Percentiles rank a stretch among this genome's conserved stretches.
Conservation (phyloP, 2,113 vertebrate species). For the Sialia sialis region DNA sequence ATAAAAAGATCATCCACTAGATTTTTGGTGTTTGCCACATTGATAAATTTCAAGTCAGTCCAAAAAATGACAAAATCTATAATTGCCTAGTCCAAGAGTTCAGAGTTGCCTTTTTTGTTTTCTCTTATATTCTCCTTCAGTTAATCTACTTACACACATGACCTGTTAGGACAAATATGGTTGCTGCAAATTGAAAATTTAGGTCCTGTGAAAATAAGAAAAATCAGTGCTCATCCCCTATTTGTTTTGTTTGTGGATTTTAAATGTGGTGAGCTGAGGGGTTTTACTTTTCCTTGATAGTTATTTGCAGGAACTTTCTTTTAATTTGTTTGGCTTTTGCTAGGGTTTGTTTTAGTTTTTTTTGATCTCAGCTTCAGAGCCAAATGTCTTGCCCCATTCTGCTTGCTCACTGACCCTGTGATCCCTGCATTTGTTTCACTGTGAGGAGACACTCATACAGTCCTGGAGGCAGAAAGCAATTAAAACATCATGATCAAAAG, state of each 20-base stretch:
- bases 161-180: accelerated
- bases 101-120: not conserved
- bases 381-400: not conserved
- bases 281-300: not conserved
- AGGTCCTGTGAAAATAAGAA: not conserved
- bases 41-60: not conserved
- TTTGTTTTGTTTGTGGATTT: not conserved
- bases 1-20: not conserved
- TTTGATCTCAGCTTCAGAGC: not conserved
- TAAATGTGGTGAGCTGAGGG: not conserved
- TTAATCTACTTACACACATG: not conserved
- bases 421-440: not conserved
- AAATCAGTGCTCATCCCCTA: not conserved
- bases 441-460: not conserved
- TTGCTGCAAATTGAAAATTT: not conserved
- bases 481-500: not conserved
- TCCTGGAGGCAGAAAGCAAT: not conserved
- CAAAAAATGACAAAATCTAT: not conserved
- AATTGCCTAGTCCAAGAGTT: not conserved
- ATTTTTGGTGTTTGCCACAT: not conserved
- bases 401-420: not conserved
- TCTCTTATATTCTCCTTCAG: not conserved
- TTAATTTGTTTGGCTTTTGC: not conserved
- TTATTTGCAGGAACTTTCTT: not conserved
- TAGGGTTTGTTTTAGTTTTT: accelerated